A percentile compares a stretch with the other conserved stretches of the same genome.
Conservation (phyloP, 2,113 vertebrate species). For the Ctenodactylus gundi region DNA sequence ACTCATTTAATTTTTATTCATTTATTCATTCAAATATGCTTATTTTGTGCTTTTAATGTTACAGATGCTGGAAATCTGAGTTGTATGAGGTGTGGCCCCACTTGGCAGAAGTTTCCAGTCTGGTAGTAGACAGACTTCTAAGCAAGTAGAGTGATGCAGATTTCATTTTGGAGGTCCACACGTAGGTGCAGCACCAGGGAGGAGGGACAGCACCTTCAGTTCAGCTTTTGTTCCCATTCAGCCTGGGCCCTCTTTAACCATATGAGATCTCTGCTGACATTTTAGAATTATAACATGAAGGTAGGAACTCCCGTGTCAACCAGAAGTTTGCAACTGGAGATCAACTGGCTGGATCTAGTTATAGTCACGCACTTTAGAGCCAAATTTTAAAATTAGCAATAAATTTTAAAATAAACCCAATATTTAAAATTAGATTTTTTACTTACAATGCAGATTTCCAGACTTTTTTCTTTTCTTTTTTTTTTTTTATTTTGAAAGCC, state of each 20-base stretch:
- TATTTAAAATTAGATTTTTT: background rate
- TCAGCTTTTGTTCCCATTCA: background rate
- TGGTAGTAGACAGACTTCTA: conserved; percentile 12
- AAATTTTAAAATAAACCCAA: background rate
- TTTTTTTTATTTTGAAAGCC: background rate
- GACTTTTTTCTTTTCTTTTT: no score
- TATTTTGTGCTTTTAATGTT: conserved; percentile 32
- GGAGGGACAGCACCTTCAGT: background rate
- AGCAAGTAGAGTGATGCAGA: background rate
- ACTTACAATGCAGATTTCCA: background rate
- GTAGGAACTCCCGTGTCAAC: background rate
- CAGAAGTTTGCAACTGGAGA: background rate
- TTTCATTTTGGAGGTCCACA: background rate
- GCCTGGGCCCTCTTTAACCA: background rate
- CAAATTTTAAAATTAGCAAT: background rate
- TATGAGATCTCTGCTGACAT: background rate
- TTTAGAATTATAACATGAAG: background rate
- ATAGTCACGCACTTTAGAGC: background rate
- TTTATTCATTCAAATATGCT: conserved; percentile 26
- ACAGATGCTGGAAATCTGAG: conserved; percentile 35
- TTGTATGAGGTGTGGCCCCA: background rate
- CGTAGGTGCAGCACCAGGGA: background rate
- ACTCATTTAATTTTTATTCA: conserved; percentile 27
- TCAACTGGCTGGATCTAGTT: background rate
- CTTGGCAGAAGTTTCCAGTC: conserved; percentile 19